Conservation (phyloP, 2,888 invertebrate species). For the Atrina japonica region DNA sequence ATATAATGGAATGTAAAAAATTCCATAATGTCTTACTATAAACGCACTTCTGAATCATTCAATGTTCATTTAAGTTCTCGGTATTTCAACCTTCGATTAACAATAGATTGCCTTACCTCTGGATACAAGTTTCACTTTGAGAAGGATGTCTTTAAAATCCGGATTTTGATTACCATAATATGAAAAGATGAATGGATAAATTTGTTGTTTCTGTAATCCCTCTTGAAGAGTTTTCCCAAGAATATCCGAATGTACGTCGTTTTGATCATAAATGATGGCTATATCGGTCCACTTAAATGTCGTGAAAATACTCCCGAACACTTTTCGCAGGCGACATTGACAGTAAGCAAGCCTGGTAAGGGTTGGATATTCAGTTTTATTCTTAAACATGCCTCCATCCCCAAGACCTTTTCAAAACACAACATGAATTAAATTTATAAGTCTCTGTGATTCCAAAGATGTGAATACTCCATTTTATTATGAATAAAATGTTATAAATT, state of each 20-base stretch:
- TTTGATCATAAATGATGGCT: constrained; percentile 63
- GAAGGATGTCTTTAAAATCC: constrained; percentile 41
- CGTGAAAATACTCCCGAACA: constrained; percentile 63
- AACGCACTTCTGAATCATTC: too few relatives aligned
- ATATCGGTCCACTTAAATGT: constrained; percentile 64
- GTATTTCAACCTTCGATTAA: too few relatives aligned
- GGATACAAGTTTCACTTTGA: constrained; percentile 46
- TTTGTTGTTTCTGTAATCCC: constrained; percentile 50
- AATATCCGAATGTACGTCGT: constrained; percentile 54
- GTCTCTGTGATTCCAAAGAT: too few relatives aligned
- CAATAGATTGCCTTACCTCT: too few relatives aligned
- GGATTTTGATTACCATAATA: constrained; percentile 54
- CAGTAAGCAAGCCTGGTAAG: constrained; percentile 72
- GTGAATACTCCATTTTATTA: too few relatives aligned
- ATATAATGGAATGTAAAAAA: too few relatives aligned
- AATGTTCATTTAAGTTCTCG: too few relatives aligned
- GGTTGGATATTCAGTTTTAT: constrained; percentile 67
- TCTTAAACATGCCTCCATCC: constrained; percentile 63
- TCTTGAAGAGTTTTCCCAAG: constrained; percentile 59
- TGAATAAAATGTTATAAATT: too few relatives aligned
- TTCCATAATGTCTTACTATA: too few relatives aligned
- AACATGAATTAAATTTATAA: too few relatives aligned
- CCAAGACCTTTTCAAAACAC: constrained; percentile 56
- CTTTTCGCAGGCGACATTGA: constrained; percentile 68
- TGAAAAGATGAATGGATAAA: constrained; percentile 53